Evolutionary conservation across 2,888 invertebrate species (phyloP), one percentile per base, ranked within the genome.

Genomic region (Catocala fraxini): DNA sequence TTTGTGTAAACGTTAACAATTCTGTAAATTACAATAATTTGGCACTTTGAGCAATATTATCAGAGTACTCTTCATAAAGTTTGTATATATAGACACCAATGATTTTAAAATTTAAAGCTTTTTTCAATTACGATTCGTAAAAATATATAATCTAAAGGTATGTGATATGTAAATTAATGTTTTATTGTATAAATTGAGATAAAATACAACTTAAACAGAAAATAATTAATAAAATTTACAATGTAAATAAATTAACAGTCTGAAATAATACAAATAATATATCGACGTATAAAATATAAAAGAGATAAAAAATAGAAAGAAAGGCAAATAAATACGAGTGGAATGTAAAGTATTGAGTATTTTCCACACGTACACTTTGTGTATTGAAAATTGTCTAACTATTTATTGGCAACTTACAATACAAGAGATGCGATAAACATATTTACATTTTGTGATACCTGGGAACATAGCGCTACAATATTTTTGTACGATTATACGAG

Each of bases 41-140:
- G 83, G 84, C 84, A 84, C 84, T 70, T 82, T 84, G 83, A 84
- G 84, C 84, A 83, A 78, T 66, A 70, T 65, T 68, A 59, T 59
- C 46, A 58, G 52, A 60, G 48, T 60, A n/a, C 15, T 58, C 15
- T 13, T 67, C 58, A 59, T 65, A 68, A 58, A 59, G 60, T 56
- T 47, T 56, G 52, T 47, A 48, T 15, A 62, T 52, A 52, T 51
- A 25, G 4, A 46, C 49, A 35, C 34, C 25, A 43, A 42, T 15
- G 25, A 42, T 47, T 56, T 12, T 15, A 10, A 47, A 47, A 0
- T 42, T 53, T 56, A 53, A 56, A 62, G 43, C 52, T 34, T 52
- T 52, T 43, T 39, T 47, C 5, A 45, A 34, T 43, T 42, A 54
- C 49, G 47, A 25, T 47, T 47, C 2, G 25, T 43, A 52, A 6